Conservation (phyloP, 2,113 vertebrate genomes). For the Nyctibius bracteatus region DNA sequence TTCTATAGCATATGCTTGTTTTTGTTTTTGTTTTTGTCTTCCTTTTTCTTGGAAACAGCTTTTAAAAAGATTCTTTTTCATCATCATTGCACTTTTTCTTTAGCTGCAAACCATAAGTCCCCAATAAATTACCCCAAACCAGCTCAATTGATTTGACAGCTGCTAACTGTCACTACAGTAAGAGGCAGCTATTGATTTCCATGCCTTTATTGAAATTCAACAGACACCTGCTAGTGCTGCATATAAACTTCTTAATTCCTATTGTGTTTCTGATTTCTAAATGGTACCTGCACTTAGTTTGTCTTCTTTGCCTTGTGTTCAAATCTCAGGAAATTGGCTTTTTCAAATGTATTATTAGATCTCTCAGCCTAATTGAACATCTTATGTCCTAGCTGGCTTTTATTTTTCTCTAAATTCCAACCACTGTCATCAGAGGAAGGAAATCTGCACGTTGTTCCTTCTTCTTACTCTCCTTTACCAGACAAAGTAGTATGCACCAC, state of each 20-base stretch:
- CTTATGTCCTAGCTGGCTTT: background rate
- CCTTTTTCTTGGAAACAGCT: background rate
- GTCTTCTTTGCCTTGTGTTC: background rate
- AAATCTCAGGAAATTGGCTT: background rate
- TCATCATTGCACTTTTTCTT: background rate
- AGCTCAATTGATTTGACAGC: background rate
- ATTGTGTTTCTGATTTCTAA: background rate
- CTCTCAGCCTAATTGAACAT: background rate
- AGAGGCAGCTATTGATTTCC: conserved; percentile 2
- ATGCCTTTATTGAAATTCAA: conserved; percentile 2
- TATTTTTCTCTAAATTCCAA: background rate
- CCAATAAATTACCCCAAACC: conserved; percentile 6
- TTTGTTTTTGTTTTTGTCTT: background rate
- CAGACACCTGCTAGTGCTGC: background rate
- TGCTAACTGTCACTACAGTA: background rate
- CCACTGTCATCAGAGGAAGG: background rate
- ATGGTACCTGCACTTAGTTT: background rate
- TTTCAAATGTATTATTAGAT: background rate
- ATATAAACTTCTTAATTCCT: background rate
- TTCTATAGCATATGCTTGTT: background rate
- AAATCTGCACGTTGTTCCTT: background rate
- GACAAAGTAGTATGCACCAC: background rate
- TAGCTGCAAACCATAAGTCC: background rate
- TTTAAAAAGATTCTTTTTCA: background rate
- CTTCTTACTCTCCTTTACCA: background rate